These are phyloP conservation scores for Megaustenia siamemsis DNA, from an alignment of 2,888 invertebrate genomes.

Conservation along the genomic window DNA sequence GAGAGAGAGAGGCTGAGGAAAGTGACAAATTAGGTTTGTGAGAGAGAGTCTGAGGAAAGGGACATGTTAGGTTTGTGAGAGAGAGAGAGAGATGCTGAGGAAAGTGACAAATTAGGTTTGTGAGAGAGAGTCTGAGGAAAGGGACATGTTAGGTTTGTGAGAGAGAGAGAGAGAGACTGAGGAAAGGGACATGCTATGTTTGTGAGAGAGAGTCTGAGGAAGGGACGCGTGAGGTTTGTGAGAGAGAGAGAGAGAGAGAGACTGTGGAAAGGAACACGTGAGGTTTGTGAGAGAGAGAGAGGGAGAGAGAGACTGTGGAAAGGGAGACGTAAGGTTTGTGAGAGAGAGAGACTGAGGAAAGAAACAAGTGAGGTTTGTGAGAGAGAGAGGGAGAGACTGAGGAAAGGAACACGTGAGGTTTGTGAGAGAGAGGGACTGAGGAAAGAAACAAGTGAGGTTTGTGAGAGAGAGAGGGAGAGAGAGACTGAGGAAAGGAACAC, in stretches of 20 bases:
- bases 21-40: neutral
- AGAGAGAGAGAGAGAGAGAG: no score
- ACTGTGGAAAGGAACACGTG: no score
- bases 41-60: neutral
- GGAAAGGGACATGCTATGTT: no score
- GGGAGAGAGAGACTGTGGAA: neutral
- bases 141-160: neutral
- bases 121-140: neutral
- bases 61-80: neutral
- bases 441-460: neutral
- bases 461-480: neutral
- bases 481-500: neutral
- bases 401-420: neutral
- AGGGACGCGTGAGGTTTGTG: no score
- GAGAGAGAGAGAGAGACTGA: neutral
- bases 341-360: neutral
- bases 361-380: neutral
- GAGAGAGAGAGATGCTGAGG: no score
- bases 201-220: no score
- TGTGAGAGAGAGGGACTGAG: neutral
- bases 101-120: no score
- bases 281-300: no score
- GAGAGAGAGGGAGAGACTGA: neutral
- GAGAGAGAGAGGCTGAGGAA: no score
- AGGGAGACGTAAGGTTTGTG: neutral